These are phyloP conservation scores for Struthio camelus DNA, from an alignment of 2,113 vertebrate genomes.

Conservation along the genomic window DNA sequence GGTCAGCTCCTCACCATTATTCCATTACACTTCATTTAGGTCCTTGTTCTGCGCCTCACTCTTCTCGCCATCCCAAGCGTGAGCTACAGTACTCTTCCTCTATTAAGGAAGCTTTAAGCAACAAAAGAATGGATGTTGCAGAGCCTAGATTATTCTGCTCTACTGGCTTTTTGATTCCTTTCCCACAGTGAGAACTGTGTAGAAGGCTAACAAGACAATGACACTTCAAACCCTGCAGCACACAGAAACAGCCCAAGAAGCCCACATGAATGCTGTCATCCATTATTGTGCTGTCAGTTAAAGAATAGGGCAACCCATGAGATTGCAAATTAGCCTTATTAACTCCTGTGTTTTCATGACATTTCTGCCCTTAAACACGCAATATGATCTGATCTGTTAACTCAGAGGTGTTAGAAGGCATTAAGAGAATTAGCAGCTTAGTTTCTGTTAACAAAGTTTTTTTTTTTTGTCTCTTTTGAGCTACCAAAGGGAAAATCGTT, in stretches of 20 bases:
- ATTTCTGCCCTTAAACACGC: neutral
- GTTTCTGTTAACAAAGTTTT: constrained; percentile 1
- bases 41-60: neutral
- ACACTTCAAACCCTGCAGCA: constrained; percentile 58
- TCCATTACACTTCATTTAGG: constrained; percentile 38
- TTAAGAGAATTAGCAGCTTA: constrained; percentile 25
- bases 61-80: neutral
- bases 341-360: constrained; percentile 21
- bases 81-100: constrained; percentile 16
- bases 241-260: constrained; percentile 65
- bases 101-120: constrained; percentile 39
- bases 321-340: constrained; percentile 71
- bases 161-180: constrained; percentile 74
- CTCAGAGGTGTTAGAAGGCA: neutral
- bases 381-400: neutral
- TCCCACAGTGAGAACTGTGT: constrained; percentile 78
- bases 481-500: neutral
- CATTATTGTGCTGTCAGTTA: constrained; percentile 75
- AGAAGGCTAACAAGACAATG: constrained; percentile 53
- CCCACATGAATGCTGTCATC: constrained; percentile 75
- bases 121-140: constrained; percentile 73
- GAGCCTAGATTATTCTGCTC: constrained; percentile 82
- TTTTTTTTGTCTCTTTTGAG: constrained; percentile 4
- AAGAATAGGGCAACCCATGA: constrained; percentile 38
- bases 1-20: neutral